phyloP scores from a whole-genome alignment of 2,113 vertebrate genomes.

The Ailuropoda melanoleuca region DNA sequence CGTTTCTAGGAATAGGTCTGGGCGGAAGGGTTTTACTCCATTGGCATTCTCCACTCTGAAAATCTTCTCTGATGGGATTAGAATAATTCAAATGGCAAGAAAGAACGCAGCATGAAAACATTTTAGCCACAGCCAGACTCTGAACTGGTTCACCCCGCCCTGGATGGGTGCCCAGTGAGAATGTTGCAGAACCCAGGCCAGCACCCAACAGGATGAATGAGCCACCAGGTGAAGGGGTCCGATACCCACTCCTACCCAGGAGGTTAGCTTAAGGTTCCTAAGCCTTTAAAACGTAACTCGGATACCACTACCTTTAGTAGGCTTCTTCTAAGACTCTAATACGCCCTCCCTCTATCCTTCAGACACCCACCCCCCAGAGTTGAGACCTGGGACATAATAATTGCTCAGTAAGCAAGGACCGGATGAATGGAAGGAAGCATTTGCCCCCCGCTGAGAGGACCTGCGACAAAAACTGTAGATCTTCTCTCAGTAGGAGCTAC shows the following conservation, averaged over 20 bases:
- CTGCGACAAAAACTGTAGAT: neutral
- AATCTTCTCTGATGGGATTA: conserved; percentile 90
- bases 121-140: neutral
- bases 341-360: neutral
- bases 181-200: neutral
- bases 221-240: neutral
- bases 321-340: neutral
- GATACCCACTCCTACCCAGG: neutral
- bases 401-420: accelerated
- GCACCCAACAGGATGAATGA: neutral
- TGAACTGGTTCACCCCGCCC: neutral
- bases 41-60: conserved; percentile 88
- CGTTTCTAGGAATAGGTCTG: conserved; percentile 91
- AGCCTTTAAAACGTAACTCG: neutral
- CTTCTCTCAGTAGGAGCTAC: neutral
- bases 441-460: neutral
- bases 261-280: neutral
- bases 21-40: conserved; percentile 88
- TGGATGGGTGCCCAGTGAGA: neutral
- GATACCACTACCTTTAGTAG: neutral
- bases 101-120: neutral
- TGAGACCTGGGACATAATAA: neutral
- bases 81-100: conserved; percentile 10
- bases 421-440: neutral
- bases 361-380: neutral